phyloP scores from a whole-genome alignment of 92 coral and sea anemone genomes.

The Ricordea florida region DNA sequence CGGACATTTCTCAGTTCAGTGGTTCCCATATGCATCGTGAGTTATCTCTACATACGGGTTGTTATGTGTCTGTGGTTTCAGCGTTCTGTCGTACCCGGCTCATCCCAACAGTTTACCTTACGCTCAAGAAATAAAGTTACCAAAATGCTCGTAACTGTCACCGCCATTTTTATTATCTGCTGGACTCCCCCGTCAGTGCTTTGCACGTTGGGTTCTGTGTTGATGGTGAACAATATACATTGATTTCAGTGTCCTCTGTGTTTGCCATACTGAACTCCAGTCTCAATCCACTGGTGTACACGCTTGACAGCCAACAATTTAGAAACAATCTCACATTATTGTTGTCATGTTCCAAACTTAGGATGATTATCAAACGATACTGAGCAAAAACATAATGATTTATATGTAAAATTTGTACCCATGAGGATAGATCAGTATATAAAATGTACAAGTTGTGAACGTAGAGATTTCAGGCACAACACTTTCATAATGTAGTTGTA shows the following conservation, averaged over 20 bases:
- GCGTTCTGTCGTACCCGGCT: neutral
- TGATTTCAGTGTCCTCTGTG: neutral
- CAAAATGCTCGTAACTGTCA: constrained; percentile 13
- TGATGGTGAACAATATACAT: constrained; percentile 6
- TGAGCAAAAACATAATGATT: too few relatives aligned
- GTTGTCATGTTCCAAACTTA: neutral
- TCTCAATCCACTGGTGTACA: constrained; percentile 19
- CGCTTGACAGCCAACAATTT: constrained; percentile 18
- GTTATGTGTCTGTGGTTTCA: constrained; percentile 2
- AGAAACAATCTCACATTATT: constrained; percentile 3
- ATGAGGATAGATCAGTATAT: too few relatives aligned
- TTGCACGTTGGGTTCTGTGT: neutral
- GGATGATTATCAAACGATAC: too few relatives aligned
- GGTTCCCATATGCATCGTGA: constrained; percentile 12
- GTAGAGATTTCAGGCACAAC: too few relatives aligned
- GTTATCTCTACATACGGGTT: constrained; percentile 15
- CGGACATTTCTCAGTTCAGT: neutral
- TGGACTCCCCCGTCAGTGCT: constrained; percentile 11
- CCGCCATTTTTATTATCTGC: constrained; percentile 1
- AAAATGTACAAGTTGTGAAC: too few relatives aligned
- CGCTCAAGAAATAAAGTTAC: neutral
- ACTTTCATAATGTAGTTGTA: too few relatives aligned
- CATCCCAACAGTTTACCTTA: neutral
- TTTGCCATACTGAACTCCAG: constrained; percentile 8
- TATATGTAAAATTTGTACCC: too few relatives aligned